A percentile compares a stretch with the other conserved stretches of the same genome.
These are phyloP conservation scores for Drosophila barbarae DNA, from an alignment of 2,888 invertebrate genomes.

Conservation along the genomic window DNA sequence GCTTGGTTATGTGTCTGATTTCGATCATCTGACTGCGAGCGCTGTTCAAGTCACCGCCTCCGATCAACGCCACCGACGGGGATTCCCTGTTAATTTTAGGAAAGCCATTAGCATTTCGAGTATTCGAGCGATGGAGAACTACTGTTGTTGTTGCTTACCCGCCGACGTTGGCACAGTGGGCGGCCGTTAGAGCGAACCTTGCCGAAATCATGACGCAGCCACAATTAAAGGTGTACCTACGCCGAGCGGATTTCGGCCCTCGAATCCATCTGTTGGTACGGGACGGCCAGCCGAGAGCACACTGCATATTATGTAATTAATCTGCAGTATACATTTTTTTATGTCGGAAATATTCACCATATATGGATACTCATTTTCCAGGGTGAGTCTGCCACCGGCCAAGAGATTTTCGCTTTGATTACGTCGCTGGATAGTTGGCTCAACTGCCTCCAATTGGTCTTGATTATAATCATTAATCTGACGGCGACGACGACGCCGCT, in stretches of 20 bases:
- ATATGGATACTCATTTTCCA: constrained; percentile 31
- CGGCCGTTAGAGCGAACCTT: constrained; percentile 41
- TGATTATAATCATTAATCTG: constrained; percentile 1
- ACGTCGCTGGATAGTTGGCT: constrained; percentile 17
- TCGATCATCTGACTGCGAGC: constrained; percentile 18
- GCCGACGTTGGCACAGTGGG: constrained; percentile 43
- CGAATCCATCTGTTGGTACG: constrained; percentile 10
- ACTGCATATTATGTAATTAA: constrained; percentile 6
- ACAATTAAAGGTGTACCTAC: constrained; percentile 36
- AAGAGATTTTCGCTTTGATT: constrained; percentile 15
- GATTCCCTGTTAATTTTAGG: constrained; percentile 29
- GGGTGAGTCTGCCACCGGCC: constrained; percentile 33
- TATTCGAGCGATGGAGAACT: background rate
- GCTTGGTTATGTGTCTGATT: constrained; percentile 28
- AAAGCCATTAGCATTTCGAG: constrained; percentile 24
- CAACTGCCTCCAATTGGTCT: constrained; percentile 30
- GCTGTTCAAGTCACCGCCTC: constrained; percentile 41
- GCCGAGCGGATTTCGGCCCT: background rate
- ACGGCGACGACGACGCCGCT: constrained; percentile 22
- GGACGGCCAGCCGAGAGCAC: constrained; percentile 41
- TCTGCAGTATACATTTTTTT: background rate
- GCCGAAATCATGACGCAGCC: constrained; percentile 40
- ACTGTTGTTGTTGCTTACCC: constrained; percentile 29
- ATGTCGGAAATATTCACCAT: constrained; percentile 20
- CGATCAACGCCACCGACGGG: constrained; percentile 41